A percentile compares a stretch with the other conserved stretches of the same genome.
These are phyloP conservation scores for Schizothorax lantsangensis DNA, from an alignment of 2,797 vertebrate species.

Conservation along the genomic window DNA sequence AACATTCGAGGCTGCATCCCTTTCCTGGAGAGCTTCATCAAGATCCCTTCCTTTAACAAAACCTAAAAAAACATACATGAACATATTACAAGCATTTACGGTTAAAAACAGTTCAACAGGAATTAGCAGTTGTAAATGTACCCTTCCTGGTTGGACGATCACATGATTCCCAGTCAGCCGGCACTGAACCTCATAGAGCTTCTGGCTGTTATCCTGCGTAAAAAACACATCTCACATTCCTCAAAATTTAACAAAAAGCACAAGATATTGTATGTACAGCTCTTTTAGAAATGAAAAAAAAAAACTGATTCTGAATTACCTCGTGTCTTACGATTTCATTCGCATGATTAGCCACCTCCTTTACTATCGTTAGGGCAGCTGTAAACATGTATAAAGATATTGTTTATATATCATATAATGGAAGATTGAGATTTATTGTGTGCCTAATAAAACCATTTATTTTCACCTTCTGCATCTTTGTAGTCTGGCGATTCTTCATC, in stretches of 20 bases:
- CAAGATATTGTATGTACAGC: background rate
- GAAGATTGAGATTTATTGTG: background rate
- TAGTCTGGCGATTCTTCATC: slow-evolving; percentile 88
- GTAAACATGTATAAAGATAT: slow-evolving; percentile 38
- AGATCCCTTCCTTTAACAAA: slow-evolving; percentile 92
- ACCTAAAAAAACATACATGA: slow-evolving; percentile 73
- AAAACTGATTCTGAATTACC: slow-evolving; percentile 76
- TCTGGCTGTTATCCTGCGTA: slow-evolving; percentile 94
- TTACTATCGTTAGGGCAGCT: slow-evolving; percentile 92
- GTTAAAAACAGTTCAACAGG: background rate
- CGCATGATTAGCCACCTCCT: slow-evolving; percentile 96
- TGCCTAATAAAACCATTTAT: background rate
- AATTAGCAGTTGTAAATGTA: slow-evolving; percentile 64
- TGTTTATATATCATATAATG: background rate
- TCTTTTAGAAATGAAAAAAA: background rate
- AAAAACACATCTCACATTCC: slow-evolving; percentile 30
- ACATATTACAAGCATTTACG: background rate
- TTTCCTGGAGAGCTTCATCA: slow-evolving; percentile 96
- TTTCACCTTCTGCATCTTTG: slow-evolving; percentile 91
- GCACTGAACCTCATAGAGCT: slow-evolving; percentile 94
- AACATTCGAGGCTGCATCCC: slow-evolving; percentile 97
- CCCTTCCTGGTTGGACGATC: slow-evolving; percentile 94
- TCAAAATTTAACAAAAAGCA: background rate
- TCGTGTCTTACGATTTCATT: slow-evolving; percentile 98
- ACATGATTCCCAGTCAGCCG: slow-evolving; percentile 90